Conservation (phyloP, 1,140 invertebrate species). For the Potamilus streckersoni region DNA sequence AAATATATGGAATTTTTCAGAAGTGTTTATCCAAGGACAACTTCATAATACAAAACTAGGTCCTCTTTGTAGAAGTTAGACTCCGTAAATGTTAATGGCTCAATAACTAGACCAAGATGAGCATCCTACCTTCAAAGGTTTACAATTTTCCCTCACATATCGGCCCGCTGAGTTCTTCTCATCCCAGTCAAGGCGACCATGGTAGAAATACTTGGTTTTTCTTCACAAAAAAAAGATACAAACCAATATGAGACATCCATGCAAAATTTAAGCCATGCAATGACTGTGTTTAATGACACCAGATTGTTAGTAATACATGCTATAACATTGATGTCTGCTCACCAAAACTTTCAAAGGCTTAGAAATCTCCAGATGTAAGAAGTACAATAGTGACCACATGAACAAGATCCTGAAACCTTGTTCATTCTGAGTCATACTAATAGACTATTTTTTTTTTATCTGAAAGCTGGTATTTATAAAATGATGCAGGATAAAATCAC, state of each 20-base stretch:
- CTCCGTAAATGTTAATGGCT: too few species aligned
- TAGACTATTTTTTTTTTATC: too few species aligned
- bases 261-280: conserved; percentile 30
- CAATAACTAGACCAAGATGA: background rate
- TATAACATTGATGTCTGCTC: background rate
- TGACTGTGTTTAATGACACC: conserved; percentile 18
- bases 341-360: background rate
- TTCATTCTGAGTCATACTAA: too few species aligned
- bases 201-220: conserved; percentile 68
- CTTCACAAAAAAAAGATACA: conserved; percentile 29
- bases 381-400: background rate
- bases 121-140: conserved; percentile 85
- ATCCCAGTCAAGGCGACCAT: conserved; percentile 67
- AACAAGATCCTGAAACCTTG: too few species aligned
- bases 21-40: too few species aligned
- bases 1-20: too few species aligned
- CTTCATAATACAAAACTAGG: too few species aligned
- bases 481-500: too few species aligned
- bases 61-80: too few species aligned
- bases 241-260: conserved; percentile 24
- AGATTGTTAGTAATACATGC: conserved; percentile 1
- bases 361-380: background rate
- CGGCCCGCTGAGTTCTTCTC: conserved; percentile 54
- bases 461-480: too few species aligned
- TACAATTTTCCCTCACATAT: conserved; percentile 85